Conservation (phyloP, 2,797 vertebrate genomes). For the Masticophis lateralis region DNA sequence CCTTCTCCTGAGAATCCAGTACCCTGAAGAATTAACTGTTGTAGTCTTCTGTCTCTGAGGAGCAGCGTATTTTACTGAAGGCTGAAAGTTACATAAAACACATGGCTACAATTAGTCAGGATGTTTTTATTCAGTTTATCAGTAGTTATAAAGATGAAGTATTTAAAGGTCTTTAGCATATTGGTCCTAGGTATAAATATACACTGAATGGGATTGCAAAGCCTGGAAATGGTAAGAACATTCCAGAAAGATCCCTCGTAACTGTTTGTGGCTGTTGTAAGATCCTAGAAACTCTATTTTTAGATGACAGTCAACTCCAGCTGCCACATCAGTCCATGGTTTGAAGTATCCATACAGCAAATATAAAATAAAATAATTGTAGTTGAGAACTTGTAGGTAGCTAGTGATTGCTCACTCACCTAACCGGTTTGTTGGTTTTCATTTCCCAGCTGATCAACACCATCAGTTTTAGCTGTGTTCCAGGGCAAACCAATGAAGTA, state of each 20-base stretch:
- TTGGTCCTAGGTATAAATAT: neutral
- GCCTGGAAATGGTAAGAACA: neutral
- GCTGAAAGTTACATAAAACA: neutral
- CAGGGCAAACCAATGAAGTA: neutral
- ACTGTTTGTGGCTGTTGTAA: neutral
- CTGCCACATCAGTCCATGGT: neutral
- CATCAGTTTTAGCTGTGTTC: neutral
- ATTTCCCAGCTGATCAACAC: neutral
- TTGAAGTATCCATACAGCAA: neutral
- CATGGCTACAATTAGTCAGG: neutral
- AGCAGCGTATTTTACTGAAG: neutral
- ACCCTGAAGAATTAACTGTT: neutral
- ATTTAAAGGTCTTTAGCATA: neutral
- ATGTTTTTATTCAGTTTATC: conserved; percentile 11
- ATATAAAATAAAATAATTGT: neutral
- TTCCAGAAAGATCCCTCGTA: neutral
- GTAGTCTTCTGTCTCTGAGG: neutral
- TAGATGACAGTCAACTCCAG: neutral
- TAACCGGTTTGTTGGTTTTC: neutral
- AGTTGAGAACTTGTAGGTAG: neutral
- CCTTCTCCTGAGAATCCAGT: neutral
- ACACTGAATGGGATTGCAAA: neutral
- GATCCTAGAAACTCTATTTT: neutral
- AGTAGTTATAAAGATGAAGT: conserved; percentile 10
- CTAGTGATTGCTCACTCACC: neutral